Evolutionary conservation across 1,140 invertebrate species (phyloP).

Genomic region (Apis florea): DNA sequence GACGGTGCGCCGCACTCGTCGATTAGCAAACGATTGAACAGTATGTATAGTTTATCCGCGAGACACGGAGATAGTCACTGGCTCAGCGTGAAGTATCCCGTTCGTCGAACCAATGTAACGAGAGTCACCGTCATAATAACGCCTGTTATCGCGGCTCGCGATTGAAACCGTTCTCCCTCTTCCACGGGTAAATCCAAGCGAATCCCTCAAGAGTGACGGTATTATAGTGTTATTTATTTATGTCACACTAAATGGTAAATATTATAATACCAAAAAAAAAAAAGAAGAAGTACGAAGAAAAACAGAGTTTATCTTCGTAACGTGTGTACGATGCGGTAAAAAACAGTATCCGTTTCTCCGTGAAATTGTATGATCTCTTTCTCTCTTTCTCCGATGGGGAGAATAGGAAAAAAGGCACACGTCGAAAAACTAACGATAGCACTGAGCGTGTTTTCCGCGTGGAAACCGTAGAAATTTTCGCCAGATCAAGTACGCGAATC

Average conservation of each 20-base stretch:
- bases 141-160: conserved; percentile 23
- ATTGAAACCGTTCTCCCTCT: conserved; percentile 17
- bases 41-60: conserved; percentile 27
- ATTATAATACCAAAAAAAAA: background rate
- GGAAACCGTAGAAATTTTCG: background rate
- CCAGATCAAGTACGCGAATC: background rate
- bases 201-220: conserved; percentile 2
- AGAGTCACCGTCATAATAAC: conserved; percentile 31
- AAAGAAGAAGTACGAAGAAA: background rate
- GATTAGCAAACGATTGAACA: conserved; percentile 7
- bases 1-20: conserved; percentile 27
- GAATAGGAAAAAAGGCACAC: background rate
- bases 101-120: conserved; percentile 58
- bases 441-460: conserved; percentile 10
- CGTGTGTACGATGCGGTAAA: background rate
- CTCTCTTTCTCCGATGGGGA: background rate
- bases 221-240: too few species aligned
- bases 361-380: background rate
- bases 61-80: conserved; percentile 44
- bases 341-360: background rate
- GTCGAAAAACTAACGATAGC: background rate
- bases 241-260: conserved; percentile 22
- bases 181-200: conserved; percentile 38
- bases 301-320: background rate
- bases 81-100: conserved; percentile 43